Base-by-base conservation (phyloP, 2,797 vertebrate genomes). In the Salarias fasciatus region DNA sequence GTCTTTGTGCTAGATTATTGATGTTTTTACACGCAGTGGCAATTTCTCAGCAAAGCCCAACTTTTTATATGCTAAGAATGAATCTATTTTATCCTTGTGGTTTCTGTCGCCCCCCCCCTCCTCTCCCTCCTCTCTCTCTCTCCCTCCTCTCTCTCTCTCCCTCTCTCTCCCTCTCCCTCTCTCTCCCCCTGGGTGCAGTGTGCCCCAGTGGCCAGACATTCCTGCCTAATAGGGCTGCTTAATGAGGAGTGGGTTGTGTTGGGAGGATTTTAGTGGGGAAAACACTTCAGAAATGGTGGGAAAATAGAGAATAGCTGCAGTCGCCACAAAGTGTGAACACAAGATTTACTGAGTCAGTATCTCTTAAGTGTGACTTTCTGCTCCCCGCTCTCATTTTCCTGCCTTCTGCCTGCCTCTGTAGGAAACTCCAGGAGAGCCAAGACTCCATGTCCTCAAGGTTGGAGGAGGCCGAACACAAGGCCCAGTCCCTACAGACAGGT, bases 401-500 rank as follows among this genome's bases (percentile, higher is more conserved):
- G 3, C 57, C 58, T 55, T 75, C 52, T 65, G 68, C 66, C 56
- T 58, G 18, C 53, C 53, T 76, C 55, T 75, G 63, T 80, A 99
- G 97, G 88, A 97, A 95, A 88, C 91, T 99, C 77, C 96, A 98
- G 86, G 97, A 99, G 93, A 95, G 90, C 57, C 95, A 98, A 82
- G 94, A 96, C 86, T 97, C 95, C 0, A 95, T 97, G 90, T 92
- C 94, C 85, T 96, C 95, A 5, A 96, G 95, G 90, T 92, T 98
- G 91, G 95, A 98, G 76, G 97, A 99, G 88, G 94, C 97, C 0
- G 96, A 99, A 79, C 94, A 96, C 86, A 97, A 96, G 91, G 92
- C 95, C 88, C 96, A 97, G 80, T 93, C 93, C 78, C 91, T 99
- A 72, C 97, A 99, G 89, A 95, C 96, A 97, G 97, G 97, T 99